Conservation (phyloP, 2,113 vertebrate genomes). For the Chaenogobius annularis region DNA sequence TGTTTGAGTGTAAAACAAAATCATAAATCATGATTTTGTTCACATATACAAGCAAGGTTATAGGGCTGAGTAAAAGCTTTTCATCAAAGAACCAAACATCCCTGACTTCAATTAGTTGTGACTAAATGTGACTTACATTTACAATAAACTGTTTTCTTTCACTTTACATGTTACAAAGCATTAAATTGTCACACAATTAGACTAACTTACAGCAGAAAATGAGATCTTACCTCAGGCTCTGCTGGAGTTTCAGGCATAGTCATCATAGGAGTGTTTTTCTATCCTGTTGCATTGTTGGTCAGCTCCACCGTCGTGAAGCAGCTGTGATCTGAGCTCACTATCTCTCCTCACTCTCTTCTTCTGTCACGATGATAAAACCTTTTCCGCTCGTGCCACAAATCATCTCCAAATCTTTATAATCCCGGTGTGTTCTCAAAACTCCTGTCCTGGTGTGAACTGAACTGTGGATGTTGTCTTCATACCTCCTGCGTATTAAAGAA, state of each 20-base stretch:
- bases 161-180: too few relatives aligned
- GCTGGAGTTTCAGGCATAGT: slow-evolving; percentile 63
- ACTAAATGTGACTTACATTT: too few relatives aligned
- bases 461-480: background rate
- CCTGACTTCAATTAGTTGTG: too few relatives aligned
- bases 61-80: background rate
- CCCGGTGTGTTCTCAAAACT: background rate
- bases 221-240: slow-evolving; percentile 67
- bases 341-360: slow-evolving; percentile 68
- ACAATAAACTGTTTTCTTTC: too few relatives aligned
- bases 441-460: background rate
- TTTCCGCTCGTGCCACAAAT: slow-evolving; percentile 22
- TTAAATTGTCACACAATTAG: background rate
- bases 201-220: background rate
- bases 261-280: slow-evolving; percentile 25
- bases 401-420: slow-evolving; percentile 9
- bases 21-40: background rate
- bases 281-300: slow-evolving; percentile 30
- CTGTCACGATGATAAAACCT: slow-evolving; percentile 67
- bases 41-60: slow-evolving; percentile 39
- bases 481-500: background rate
- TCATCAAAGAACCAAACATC: too few relatives aligned
- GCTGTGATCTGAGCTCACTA: slow-evolving; percentile 62
- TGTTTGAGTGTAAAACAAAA: background rate
- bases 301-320: slow-evolving; percentile 47